Percentiles rank a stretch among this genome's conserved stretches.
Evolutionary conservation across 2,888 invertebrate species (phyloP).

Genomic region (Sinohyriopsis cumingii): DNA sequence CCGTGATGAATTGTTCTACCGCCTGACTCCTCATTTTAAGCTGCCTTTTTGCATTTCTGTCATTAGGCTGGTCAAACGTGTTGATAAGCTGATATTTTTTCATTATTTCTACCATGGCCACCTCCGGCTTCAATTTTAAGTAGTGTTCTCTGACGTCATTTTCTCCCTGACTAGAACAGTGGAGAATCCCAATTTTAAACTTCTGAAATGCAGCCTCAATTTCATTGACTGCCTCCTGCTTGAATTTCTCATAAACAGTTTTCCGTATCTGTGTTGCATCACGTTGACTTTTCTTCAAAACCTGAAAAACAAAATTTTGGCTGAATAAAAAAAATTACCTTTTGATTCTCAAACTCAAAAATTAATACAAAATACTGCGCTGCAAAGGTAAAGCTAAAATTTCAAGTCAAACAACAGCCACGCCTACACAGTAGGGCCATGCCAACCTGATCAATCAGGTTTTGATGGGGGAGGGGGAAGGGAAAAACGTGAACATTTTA

Average conservation of each 20-base stretch:
- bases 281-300: slow-evolving; percentile 65
- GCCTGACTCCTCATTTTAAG: too few species aligned
- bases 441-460: too few species aligned
- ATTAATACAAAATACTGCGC: too few species aligned
- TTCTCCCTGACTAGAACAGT: slow-evolving; percentile 37
- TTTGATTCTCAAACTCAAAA: too few species aligned
- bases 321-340: too few species aligned
- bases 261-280: slow-evolving; percentile 50
- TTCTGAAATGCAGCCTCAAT: slow-evolving; percentile 45
- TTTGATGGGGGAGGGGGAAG: too few species aligned
- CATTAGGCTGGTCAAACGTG: slow-evolving; percentile 15
- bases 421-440: too few species aligned
- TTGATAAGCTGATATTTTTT: slow-evolving; percentile 42
- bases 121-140: slow-evolving; percentile 48
- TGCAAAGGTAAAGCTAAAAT: too few species aligned
- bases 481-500: too few species aligned
- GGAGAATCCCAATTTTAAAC: slow-evolving; percentile 51
- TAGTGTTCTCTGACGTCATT: slow-evolving; percentile 54
- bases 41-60: not conserved
- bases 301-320: slow-evolving; percentile 34
- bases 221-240: slow-evolving; percentile 44
- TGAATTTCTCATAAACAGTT: slow-evolving; percentile 40
- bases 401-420: too few species aligned
- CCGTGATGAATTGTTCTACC: too few species aligned
- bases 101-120: slow-evolving; percentile 54